Conservation (phyloP, 2,113 vertebrate genomes). For the Vulpes lagopus region DNA sequence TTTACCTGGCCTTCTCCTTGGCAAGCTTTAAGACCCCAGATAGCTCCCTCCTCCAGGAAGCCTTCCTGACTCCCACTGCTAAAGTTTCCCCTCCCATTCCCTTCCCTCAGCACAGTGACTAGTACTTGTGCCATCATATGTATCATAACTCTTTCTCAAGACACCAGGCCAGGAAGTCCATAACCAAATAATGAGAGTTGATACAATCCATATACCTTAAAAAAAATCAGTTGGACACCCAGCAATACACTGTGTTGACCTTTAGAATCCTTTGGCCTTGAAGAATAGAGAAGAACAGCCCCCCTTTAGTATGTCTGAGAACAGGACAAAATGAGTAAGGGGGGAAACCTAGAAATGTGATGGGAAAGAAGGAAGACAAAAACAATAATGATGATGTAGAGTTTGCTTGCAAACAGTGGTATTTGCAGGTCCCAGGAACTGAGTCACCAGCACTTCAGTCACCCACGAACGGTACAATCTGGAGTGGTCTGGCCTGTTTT, state of each 20-base stretch:
- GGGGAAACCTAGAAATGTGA: not conserved
- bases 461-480: not conserved
- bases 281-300: not conserved
- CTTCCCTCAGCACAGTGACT: not conserved
- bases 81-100: not conserved
- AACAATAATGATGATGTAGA: not conserved
- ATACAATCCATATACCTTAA: not conserved
- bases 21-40: not conserved
- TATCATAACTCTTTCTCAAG: not conserved
- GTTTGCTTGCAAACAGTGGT: not conserved
- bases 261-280: not conserved
- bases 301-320: not conserved
- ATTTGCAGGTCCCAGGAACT: not conserved
- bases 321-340: not conserved
- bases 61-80: not conserved
- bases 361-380: not conserved
- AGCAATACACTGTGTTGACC: not conserved
- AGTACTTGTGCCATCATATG: not conserved
- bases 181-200: not conserved
- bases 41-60: not conserved
- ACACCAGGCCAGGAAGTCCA: not conserved
- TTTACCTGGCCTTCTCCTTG: not conserved
- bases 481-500: constrained; percentile 37
- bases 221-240: not conserved
- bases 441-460: not conserved